Evolutionary conservation across 2,888 invertebrate species (phyloP).

Genomic region (Tipula lateralis): DNA sequence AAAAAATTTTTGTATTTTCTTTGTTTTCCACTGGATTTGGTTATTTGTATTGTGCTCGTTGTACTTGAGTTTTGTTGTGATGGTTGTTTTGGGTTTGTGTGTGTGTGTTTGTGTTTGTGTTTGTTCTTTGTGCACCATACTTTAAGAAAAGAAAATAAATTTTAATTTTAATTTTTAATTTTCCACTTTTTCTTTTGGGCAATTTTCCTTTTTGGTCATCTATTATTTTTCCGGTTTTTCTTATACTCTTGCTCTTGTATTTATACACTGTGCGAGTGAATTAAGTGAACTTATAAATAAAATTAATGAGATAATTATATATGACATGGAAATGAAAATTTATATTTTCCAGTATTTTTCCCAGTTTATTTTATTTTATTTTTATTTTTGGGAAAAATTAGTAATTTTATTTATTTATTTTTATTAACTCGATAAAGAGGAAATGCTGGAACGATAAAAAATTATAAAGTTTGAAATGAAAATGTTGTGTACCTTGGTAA

Average conservation of each 20-base stretch:
- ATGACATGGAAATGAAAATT: conserved; percentile 11
- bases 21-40: neutral
- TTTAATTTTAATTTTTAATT: conserved; percentile 24
- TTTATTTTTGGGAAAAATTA: neutral
- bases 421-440: neutral
- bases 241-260: neutral
- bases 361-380: neutral
- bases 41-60: neutral
- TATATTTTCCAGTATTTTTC: neutral
- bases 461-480: neutral
- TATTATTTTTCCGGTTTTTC: neutral
- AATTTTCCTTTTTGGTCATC: neutral
- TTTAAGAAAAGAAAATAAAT: neutral
- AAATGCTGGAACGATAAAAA: neutral
- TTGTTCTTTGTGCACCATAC: neutral
- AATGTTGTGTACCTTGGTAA: no score
- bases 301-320: conserved; percentile 11
- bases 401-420: conserved; percentile 3
- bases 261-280: neutral
- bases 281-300: conserved; percentile 24
- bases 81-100: neutral
- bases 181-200: neutral
- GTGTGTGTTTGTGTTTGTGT: neutral
- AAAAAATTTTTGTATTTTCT: neutral
- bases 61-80: neutral